Evolutionary conservation across 2,888 invertebrate genomes (phyloP), one percentile per base, ranked within the genome.

Genomic region (Gandaritis pyraliata): DNA sequence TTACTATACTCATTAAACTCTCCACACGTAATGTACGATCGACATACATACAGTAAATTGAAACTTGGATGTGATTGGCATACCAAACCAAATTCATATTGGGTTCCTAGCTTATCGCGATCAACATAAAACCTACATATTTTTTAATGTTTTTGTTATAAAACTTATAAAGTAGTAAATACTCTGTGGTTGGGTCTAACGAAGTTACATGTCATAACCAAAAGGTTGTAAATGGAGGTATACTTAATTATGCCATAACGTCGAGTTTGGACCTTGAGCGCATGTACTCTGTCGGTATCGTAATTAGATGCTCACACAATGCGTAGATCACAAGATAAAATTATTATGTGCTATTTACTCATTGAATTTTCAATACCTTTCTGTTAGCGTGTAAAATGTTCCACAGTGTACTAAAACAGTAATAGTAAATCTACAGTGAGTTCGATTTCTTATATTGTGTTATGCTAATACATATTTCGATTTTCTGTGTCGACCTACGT

Each of bases 181-280:
- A 50, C 10, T 39, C 53, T 49, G 13, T 29, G 46, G 15, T 36
- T 11, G 36, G 45, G 45, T 23, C 23, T 53, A 64, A 59, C 66
- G 54, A 43, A 57, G 58, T 71, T 67, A 64, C 66, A 61, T n/a
- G n/a, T n/a, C n/a, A n/a, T 69, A 67, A 70, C 64, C 33, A 48
- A 23, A 63, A 64, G 61, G 60, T 66, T 64, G 66, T 66, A 65
- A 60, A 61, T 67, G 61, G 56, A 63, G 63, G 69, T 70, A n/a
- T n/a, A 64, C 69, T 68, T 64, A 66, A 71, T 69, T 69, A 71
- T 69, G 59, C 69, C 63, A 67, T 63, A 69, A 58, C 69, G 66
- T 66, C 66, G 69, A 66, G 66, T 56, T 65, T n/a, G 54, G 71
- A 66, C 71, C 71, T 71, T 71, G 71, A 69, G 63, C 59, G 53